These are phyloP conservation scores for Nephrotoma guestfalica DNA, from an alignment of 2,888 invertebrate genomes.

Conservation along the genomic window DNA sequence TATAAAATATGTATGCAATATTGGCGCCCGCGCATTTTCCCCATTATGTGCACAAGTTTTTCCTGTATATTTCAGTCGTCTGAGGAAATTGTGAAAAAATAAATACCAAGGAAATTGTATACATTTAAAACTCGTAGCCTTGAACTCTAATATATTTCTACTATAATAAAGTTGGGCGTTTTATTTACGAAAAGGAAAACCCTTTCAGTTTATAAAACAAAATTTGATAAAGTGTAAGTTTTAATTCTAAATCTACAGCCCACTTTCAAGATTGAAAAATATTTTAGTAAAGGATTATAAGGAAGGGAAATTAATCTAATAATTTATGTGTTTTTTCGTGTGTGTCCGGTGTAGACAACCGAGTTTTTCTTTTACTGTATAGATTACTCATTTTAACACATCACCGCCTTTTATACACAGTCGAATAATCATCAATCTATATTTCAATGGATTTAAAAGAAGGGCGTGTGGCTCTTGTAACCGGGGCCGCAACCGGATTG, in stretches of 20 bases:
- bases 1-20: not conserved
- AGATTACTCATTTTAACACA: not conserved
- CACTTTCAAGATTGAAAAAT: not conserved
- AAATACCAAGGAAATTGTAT: not conserved
- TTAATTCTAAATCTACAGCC: not conserved
- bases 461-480: conserved; percentile 56
- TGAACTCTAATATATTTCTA: not conserved
- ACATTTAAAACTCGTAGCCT: not conserved
- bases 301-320: not conserved
- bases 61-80: not conserved
- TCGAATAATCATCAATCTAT: not conserved
- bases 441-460: conserved; percentile 46
- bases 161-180: not conserved
- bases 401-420: not conserved
- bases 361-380: not conserved
- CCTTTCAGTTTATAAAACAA: not conserved
- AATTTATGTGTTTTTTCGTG: not conserved
- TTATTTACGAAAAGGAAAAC: not conserved
- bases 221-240: not conserved
- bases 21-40: not conserved
- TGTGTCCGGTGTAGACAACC: not conserved
- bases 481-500: conserved; percentile 59
- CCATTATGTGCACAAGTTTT: not conserved
- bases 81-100: not conserved
- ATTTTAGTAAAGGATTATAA: not conserved